phyloP scores from a whole-genome alignment of 2,888 invertebrate genomes.

The Eupithecia insigniata region DNA sequence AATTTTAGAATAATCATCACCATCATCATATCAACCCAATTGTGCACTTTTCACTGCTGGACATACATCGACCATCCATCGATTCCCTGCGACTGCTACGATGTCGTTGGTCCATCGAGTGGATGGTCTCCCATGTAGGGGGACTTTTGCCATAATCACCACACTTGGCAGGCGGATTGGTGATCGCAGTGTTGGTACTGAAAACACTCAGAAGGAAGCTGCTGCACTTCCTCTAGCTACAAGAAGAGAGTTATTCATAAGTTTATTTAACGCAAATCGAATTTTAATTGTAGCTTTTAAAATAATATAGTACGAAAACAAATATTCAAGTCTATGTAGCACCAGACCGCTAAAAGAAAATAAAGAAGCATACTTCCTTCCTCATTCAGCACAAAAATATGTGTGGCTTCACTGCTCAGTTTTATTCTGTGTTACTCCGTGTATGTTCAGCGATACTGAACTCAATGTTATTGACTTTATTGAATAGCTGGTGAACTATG shows the following conservation, averaged over 20 bases:
- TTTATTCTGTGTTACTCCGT: conserved; percentile 25
- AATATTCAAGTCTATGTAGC: neutral
- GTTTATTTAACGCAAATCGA: neutral
- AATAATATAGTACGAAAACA: neutral
- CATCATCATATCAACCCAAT: too few species aligned
- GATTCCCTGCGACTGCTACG: too few species aligned
- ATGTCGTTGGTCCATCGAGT: too few species aligned
- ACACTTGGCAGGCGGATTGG: too few species aligned
- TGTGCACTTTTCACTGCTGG: too few species aligned
- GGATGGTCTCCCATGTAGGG: too few species aligned
- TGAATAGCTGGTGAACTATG: conserved; percentile 1
- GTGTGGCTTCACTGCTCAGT: conserved; percentile 2
- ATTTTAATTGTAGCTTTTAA: neutral
- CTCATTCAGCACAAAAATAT: conserved; percentile 23
- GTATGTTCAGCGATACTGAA: conserved; percentile 22
- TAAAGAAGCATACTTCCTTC: neutral
- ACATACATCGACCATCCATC: too few species aligned
- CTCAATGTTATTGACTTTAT: neutral
- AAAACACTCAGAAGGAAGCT: too few species aligned
- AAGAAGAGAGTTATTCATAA: neutral
- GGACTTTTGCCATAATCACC: too few species aligned
- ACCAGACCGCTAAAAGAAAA: conserved; percentile 12
- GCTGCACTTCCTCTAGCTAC: too few species aligned
- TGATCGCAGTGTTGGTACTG: too few species aligned
- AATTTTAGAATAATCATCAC: neutral